phyloP scores from a whole-genome alignment of 2,888 invertebrate species.

The Bombyx huttoni region DNA sequence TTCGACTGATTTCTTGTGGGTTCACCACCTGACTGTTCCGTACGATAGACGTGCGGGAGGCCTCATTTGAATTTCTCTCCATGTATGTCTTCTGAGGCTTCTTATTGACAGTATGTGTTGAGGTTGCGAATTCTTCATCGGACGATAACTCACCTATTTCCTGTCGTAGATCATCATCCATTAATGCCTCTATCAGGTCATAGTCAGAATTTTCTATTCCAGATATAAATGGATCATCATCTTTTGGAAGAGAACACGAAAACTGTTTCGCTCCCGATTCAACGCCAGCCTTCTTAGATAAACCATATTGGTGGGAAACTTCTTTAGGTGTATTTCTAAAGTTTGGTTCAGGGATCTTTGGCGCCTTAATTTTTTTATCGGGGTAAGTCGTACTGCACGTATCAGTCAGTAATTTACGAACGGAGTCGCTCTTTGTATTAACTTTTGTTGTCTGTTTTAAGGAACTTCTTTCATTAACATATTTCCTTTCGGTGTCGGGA shows the following conservation, averaged over 20 bases:
- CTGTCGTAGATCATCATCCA: conserved; percentile 55
- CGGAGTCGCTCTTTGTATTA: background rate
- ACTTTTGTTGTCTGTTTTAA: background rate
- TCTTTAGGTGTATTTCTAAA: background rate
- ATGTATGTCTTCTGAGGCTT: background rate
- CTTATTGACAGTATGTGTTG: background rate
- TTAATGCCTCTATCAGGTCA: conserved; percentile 56
- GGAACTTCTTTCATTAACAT: background rate
- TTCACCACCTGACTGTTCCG: background rate
- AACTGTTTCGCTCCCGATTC: conserved; percentile 12
- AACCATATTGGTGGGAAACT: background rate
- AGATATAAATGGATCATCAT: conserved; percentile 41
- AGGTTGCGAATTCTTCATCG: conserved; percentile 29
- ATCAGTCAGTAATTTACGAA: no score
- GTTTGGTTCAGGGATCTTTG: background rate
- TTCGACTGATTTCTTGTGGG: background rate
- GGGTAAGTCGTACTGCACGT: background rate
- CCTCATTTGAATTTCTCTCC: background rate
- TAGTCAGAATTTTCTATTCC: conserved; percentile 50
- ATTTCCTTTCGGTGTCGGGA: background rate
- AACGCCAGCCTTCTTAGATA: background rate
- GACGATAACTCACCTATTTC: conserved; percentile 57
- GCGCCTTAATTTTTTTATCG: background rate
- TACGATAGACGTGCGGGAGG: background rate
- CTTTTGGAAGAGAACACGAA: conserved; percentile 15